phyloP scores from a whole-genome alignment of 2,113 vertebrate species.

The Anolis carolinensis region DNA sequence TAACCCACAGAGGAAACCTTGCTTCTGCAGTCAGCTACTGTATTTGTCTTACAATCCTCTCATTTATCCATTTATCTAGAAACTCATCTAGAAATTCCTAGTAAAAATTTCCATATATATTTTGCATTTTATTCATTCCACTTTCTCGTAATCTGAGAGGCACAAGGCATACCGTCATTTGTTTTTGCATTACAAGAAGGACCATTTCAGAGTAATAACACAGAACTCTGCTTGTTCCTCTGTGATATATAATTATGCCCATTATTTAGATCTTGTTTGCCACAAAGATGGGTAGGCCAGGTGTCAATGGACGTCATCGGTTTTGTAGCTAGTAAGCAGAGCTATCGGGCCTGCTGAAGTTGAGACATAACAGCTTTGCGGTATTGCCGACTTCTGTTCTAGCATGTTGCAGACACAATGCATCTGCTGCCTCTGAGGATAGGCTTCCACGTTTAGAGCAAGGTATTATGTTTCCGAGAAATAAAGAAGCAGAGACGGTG shows the following conservation, averaged over 20 bases:
- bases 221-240: slow-evolving; percentile 5
- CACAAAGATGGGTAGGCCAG: background rate
- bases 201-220: slow-evolving; percentile 7
- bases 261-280: slow-evolving; percentile 19
- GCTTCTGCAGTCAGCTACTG: background rate
- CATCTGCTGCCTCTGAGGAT: background rate
- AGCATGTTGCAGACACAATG: background rate
- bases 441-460: background rate
- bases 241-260: slow-evolving; percentile 13
- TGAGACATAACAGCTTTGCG: background rate
- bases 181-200: slow-evolving; percentile 14
- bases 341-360: background rate
- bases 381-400: background rate
- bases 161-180: background rate
- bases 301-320: background rate
- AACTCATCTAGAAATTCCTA: background rate
- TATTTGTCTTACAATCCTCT: background rate
- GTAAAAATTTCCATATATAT: background rate
- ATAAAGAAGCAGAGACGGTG: background rate
- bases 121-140: background rate
- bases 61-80: background rate
- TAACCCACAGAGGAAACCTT: background rate
- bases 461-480: slow-evolving; percentile 5
- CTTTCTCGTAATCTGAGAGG: background rate
- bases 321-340: background rate